Percentiles rank a stretch among this genome's conserved stretches.
Conservation (phyloP, 2,113 vertebrate genomes). For the Aegithalos caudatus region DNA sequence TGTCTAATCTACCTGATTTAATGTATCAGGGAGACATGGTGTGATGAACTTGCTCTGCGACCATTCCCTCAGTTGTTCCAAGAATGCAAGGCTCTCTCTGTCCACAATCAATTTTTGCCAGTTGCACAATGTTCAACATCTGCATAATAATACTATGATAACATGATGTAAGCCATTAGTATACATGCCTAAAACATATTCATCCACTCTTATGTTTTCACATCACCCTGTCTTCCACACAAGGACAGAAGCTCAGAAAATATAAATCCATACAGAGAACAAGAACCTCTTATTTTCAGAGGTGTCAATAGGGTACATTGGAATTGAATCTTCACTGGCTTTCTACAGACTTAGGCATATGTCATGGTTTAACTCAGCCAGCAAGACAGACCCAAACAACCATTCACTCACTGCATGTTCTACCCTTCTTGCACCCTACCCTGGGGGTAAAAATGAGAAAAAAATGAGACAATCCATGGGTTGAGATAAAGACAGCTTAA, state of each 20-base stretch:
- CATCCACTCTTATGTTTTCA: neutral
- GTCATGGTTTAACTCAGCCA: neutral
- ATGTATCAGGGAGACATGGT: neutral
- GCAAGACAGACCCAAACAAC: neutral
- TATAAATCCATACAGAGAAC: neutral
- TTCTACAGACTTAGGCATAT: neutral
- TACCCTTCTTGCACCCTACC: neutral
- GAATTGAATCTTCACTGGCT: neutral
- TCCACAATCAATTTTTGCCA: neutral
- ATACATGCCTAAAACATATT: neutral
- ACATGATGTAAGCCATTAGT: neutral
- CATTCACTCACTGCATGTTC: neutral
- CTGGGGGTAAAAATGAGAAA: neutral
- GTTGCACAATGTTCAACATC: neutral
- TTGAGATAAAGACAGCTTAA: neutral
- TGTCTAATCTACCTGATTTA: neutral
- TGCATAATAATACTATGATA: neutral
- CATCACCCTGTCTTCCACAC: neutral
- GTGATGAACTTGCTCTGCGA: rapidly evolving
- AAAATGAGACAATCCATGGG: neutral
- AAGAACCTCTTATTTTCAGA: neutral
- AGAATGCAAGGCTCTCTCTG: neutral
- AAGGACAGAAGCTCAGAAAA: neutral
- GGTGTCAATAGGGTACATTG: neutral
- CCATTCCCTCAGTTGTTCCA: neutral